Evolutionary conservation across 2,113 vertebrate genomes (phyloP).

Genomic region (Neomonachus schauinslandi): DNA sequence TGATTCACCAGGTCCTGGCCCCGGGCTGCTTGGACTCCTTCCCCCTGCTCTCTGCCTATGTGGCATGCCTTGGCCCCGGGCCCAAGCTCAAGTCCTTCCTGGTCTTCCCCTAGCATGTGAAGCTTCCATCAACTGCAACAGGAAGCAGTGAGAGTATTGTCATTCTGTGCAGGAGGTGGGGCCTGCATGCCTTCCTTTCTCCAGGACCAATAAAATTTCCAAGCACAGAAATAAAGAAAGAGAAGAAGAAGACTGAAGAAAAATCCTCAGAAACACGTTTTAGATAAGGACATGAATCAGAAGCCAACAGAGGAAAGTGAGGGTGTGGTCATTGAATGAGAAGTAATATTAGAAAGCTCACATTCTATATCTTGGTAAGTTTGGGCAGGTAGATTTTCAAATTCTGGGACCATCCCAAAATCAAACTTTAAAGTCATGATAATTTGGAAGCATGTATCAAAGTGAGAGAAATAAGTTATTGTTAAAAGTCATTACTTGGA

Average conservation of each 20-base stretch:
- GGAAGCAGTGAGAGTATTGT: conserved; percentile 83
- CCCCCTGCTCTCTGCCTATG: conserved; percentile 83
- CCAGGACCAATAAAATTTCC: conserved; percentile 50
- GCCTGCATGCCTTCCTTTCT: neutral
- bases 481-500: neutral
- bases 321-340: neutral
- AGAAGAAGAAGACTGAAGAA: neutral
- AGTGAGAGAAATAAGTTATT: neutral
- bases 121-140: conserved; percentile 86
- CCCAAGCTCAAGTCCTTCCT: conserved; percentile 86
- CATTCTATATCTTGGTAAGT: neutral
- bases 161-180: rapidly evolving
- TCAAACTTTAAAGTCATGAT: neutral
- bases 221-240: neutral
- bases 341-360: neutral
- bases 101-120: conserved; percentile 81
- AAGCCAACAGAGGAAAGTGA: neutral
- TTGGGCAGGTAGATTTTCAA: neutral
- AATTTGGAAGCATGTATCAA: neutral
- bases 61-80: conserved; percentile 74
- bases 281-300: neutral
- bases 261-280: neutral
- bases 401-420: neutral
- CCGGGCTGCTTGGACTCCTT: conserved; percentile 82
- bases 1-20: conserved; percentile 82